Evolutionary conservation across 1,140 invertebrate genomes (phyloP), one percentile per base, ranked within the genome.

Genomic region (Phocides pigmalion): DNA sequence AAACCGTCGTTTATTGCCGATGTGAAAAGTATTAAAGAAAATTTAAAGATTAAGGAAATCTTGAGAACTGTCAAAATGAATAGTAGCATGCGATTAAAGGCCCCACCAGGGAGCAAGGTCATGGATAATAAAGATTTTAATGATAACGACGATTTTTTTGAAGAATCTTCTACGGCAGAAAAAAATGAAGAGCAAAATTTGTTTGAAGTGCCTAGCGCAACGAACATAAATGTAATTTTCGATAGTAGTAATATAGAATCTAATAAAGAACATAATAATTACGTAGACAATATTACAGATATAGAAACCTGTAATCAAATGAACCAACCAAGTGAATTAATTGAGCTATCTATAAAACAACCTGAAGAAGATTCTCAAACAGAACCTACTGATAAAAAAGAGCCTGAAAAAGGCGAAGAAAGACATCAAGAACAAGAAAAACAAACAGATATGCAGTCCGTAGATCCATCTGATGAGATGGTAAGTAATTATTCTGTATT

Each of bases 11-110:
- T 82, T 53, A 79, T 81, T 39, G 66, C 74, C 8, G 87, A 90
- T 58, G 70, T 87, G 0, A 90, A 87, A 67, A 79, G 73, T 42
- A 76, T 90, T 9, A 87, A 82, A 63, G 88, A 89, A 66, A 89
- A 90, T 68, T 50, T 90, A 1, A 89, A 88, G 78, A 87, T 90
- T 32, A 89, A 76, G 37, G 84, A 90, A 65, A 89, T 90, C 41
- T 77, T 90, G 35, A 70, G 84, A 67, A 87, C 78, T 20, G 87
- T 90, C 0, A 90, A 89, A 79, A 88, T 89, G 81, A 90, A 82
- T 54, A 89, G 77, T 44, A 88, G 84, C 62, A 85, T 83, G 80
- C 64, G 84, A 35, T 61, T 87, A 32, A 87, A 84, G 35, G 84
- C 75, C 4, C 82, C 83, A 9, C 72, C 75, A 17, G 79, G 82